A percentile compares a stretch with the other conserved stretches of the same genome.
Evolutionary conservation across 2,888 invertebrate genomes (phyloP).

Genomic region (Hypolimnas misippus): DNA sequence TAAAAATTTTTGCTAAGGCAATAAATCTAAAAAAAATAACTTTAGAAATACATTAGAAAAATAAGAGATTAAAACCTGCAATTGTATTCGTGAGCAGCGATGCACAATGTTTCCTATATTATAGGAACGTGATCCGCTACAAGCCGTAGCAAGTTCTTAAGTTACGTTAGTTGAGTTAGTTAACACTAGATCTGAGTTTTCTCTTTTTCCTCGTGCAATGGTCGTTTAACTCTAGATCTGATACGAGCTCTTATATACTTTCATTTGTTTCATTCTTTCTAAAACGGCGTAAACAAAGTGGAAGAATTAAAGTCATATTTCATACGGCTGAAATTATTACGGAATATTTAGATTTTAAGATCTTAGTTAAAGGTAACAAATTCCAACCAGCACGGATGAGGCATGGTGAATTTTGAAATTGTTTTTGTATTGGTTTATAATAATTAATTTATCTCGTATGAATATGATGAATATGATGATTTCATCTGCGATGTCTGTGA

Average conservation of each 20-base stretch:
- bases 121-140: background rate
- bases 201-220: background rate
- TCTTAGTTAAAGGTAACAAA: no score
- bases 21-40: no score
- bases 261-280: background rate
- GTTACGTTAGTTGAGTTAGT: slow-evolving; percentile 1
- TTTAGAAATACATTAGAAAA: no score
- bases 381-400: no score
- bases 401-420: no score
- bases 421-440: no score
- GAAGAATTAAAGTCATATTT: background rate
- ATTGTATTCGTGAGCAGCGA: background rate
- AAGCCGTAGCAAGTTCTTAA: background rate
- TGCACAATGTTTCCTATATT: background rate
- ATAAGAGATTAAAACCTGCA: background rate
- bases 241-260: background rate
- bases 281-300: background rate
- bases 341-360: no score
- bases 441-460: no score
- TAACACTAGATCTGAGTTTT: background rate
- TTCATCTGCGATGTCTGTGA: no score
- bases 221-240: background rate
- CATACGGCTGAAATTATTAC: no score
- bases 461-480: no score
- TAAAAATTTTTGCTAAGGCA: no score